Evolutionary conservation across 2,888 invertebrate genomes (phyloP).

Genomic region (Cryptocephalus primarius): DNA sequence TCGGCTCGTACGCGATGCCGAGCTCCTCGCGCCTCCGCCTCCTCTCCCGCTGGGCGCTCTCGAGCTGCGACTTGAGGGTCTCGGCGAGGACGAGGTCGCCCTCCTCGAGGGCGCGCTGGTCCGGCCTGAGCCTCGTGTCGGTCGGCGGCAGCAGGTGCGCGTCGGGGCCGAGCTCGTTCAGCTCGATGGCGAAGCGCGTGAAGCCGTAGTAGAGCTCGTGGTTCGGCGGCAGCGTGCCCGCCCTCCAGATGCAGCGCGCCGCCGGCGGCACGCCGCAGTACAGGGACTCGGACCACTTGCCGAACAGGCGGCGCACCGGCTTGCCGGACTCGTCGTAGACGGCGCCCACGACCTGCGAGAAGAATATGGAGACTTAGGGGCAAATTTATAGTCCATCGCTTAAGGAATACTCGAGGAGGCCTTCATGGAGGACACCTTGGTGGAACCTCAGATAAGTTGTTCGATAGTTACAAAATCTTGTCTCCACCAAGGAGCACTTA

Average conservation of each 20-base stretch:
- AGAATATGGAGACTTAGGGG: not conserved
- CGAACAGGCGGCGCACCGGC: slow-evolving; percentile 53
- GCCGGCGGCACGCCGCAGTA: slow-evolving; percentile 62
- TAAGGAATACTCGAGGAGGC: not conserved
- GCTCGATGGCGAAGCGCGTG: slow-evolving; percentile 73
- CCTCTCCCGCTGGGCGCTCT: slow-evolving; percentile 64
- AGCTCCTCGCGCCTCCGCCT: slow-evolving; percentile 49
- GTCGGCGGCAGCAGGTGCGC: slow-evolving; percentile 55
- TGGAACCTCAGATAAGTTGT: too few relatives aligned
- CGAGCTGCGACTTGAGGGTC: slow-evolving; percentile 56
- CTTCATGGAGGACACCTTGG: too few relatives aligned
- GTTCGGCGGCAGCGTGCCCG: slow-evolving; percentile 71
- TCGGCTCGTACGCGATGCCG: slow-evolving; percentile 39
- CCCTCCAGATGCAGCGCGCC: slow-evolving; percentile 67
- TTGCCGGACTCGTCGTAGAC: slow-evolving; percentile 47
- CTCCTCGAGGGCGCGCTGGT: slow-evolving; percentile 67
- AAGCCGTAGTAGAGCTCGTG: slow-evolving; percentile 75
- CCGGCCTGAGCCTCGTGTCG: slow-evolving; percentile 65
- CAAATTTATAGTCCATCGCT: too few relatives aligned
- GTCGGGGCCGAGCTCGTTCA: slow-evolving; percentile 65
- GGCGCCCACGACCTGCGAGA: slow-evolving; percentile 41
- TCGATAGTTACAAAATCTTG: too few relatives aligned
- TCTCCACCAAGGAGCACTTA: too few relatives aligned
- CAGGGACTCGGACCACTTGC: slow-evolving; percentile 75
- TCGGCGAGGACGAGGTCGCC: slow-evolving; percentile 66